These are phyloP conservation scores for Ennomos quercinarius DNA, from an alignment of 2,888 invertebrate genomes.

Conservation along the genomic window DNA sequence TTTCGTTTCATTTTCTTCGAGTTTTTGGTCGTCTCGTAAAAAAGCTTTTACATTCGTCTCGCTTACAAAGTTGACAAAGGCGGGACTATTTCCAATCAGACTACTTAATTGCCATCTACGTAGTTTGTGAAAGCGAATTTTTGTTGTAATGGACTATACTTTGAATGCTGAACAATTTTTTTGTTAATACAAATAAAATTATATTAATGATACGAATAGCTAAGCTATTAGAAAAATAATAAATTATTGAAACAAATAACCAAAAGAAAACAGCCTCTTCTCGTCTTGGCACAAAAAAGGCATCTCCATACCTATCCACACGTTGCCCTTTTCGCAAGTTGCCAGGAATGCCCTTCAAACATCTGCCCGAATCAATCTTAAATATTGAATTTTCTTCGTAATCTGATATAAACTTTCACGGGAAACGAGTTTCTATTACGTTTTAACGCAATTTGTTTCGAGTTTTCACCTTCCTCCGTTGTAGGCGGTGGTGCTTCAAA, in stretches of 20 bases:
- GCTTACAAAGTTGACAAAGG: slow-evolving; percentile 72
- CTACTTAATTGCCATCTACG: slow-evolving; percentile 58
- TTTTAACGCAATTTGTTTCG: slow-evolving; percentile 83
- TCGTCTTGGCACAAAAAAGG: slow-evolving; percentile 12
- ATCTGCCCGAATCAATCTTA: slow-evolving; percentile 84
- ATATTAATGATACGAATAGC: too few relatives aligned
- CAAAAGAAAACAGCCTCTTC: too few relatives aligned
- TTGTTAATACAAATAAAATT: neutral
- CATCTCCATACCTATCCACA: slow-evolving; percentile 27
- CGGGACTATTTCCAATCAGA: slow-evolving; percentile 62
- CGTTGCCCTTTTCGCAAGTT: slow-evolving; percentile 59
- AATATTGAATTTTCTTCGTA: slow-evolving; percentile 84
- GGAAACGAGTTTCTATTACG: slow-evolving; percentile 83
- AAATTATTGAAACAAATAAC: too few relatives aligned
- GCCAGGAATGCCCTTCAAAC: slow-evolving; percentile 65
- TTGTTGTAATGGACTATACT: slow-evolving; percentile 16
- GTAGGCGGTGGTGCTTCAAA: slow-evolving; percentile 64
- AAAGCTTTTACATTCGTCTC: slow-evolving; percentile 73
- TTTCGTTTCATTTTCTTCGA: slow-evolving; percentile 65
- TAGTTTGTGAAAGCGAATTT: slow-evolving; percentile 36
- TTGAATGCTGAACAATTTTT: slow-evolving; percentile 11
- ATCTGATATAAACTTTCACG: slow-evolving; percentile 82
- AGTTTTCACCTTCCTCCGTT: slow-evolving; percentile 75
- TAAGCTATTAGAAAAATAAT: too few relatives aligned
- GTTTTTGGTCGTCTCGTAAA: slow-evolving; percentile 67